These are phyloP conservation scores for Scalopus aquaticus DNA, from an alignment of 2,113 vertebrate genomes.

Conservation along the genomic window DNA sequence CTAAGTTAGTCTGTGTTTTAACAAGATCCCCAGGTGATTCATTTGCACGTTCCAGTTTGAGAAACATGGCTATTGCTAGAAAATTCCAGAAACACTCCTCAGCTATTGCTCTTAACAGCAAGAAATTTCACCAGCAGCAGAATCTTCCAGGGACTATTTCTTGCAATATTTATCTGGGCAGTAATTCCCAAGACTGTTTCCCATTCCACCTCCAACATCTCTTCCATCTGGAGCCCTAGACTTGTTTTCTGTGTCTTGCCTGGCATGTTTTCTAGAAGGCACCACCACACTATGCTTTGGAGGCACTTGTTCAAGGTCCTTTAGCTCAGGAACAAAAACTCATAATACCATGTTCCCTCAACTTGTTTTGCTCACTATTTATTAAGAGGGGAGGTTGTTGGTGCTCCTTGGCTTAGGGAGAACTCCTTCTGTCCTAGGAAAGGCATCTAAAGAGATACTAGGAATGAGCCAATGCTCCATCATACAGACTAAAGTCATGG, in stretches of 20 bases:
- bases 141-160: background rate
- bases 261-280: background rate
- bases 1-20: background rate
- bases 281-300: background rate
- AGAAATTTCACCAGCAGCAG: background rate
- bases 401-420: background rate
- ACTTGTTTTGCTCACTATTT: background rate
- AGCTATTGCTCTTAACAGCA: background rate
- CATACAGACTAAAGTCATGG: background rate
- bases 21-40: background rate
- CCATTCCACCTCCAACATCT: background rate
- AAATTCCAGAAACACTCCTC: background rate
- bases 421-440: background rate
- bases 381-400: background rate
- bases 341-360: background rate
- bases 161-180: background rate
- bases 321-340: background rate
- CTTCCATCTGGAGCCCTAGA: background rate
- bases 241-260: background rate
- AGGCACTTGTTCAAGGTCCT: background rate
- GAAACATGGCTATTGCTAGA: background rate
- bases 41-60: background rate
- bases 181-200: background rate
- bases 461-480: background rate
- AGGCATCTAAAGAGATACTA: background rate